Conservation (phyloP, 2,113 vertebrate species). For the Heterochromis multidens region DNA sequence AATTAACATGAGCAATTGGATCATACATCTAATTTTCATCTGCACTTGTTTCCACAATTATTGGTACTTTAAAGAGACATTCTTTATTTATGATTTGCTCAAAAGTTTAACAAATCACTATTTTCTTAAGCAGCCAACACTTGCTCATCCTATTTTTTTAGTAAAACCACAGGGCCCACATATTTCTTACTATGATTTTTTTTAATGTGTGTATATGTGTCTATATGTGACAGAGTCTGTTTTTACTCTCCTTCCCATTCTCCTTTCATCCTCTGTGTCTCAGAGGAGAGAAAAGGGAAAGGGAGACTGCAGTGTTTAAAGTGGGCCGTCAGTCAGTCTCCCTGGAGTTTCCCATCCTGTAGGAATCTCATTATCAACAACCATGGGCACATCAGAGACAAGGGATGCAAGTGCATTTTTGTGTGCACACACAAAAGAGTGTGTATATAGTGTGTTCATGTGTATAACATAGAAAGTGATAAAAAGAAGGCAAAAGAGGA, state of each 20-base stretch:
- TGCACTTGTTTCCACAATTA: not conserved
- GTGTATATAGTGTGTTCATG: slow-evolving; percentile 18
- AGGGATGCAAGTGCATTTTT: slow-evolving; percentile 37
- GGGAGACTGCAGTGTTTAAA: slow-evolving; percentile 64
- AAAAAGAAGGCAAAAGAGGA: slow-evolving; percentile 10
- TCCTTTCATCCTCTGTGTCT: slow-evolving; percentile 45
- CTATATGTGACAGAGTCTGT: slow-evolving; percentile 6
- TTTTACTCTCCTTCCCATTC: slow-evolving; percentile 29
- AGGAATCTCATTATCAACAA: slow-evolving; percentile 75
- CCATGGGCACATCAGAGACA: slow-evolving; percentile 63
- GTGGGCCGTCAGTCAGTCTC: slow-evolving; percentile 66
- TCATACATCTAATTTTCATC: not conserved
- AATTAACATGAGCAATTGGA: not conserved
- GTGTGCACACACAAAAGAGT: not conserved
- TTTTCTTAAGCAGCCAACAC: not conserved
- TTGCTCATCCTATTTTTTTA: not conserved
- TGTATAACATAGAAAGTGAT: slow-evolving; percentile 24
- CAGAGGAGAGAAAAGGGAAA: slow-evolving; percentile 33
- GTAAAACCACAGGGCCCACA: not conserved
- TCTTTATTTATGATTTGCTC: not conserved
- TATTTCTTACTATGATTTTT: not conserved
- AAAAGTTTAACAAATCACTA: not conserved
- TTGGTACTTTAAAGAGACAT: not conserved
- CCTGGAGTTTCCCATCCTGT: slow-evolving; percentile 65
- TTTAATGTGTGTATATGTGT: not conserved